phyloP scores from a whole-genome alignment of 1,140 invertebrate species.

The Bombus waltoni region DNA sequence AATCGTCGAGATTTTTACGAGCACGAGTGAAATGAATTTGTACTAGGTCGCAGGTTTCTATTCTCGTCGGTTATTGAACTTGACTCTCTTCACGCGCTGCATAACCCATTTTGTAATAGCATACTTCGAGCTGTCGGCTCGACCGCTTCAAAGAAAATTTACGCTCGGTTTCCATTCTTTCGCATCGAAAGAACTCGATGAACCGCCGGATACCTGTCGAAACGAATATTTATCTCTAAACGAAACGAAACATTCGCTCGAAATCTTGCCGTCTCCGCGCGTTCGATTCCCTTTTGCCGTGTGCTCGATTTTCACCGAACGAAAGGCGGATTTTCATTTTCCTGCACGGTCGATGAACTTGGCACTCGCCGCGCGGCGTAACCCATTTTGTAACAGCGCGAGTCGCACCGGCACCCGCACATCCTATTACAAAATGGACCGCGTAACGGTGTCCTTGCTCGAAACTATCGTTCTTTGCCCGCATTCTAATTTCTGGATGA shows the following conservation, averaged over 20 bases:
- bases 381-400: slow-evolving; percentile 81
- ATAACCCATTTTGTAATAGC: slow-evolving; percentile 83
- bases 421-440: slow-evolving; percentile 37
- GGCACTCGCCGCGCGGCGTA: slow-evolving; percentile 76
- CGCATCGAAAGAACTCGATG: not conserved
- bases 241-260: not conserved
- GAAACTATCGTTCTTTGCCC: not conserved
- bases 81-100: slow-evolving; percentile 79
- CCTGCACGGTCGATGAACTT: slow-evolving; percentile 76
- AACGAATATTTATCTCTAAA: not conserved
- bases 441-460: slow-evolving; percentile 19
- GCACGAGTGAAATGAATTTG: slow-evolving; percentile 53
- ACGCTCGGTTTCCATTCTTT: slow-evolving; percentile 12
- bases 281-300: slow-evolving; percentile 26
- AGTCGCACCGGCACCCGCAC: slow-evolving; percentile 24
- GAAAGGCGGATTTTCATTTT: slow-evolving; percentile 54
- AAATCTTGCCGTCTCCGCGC: not conserved
- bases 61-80: slow-evolving; percentile 79
- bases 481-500: slow-evolving; percentile 10
- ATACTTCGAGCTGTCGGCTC: slow-evolving; percentile 76
- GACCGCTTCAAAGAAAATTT: slow-evolving; percentile 36
- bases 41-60: slow-evolving; percentile 60
- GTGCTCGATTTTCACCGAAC: slow-evolving; percentile 7
- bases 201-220: not conserved
- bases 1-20: slow-evolving; percentile 35